Base-by-base conservation (phyloP, 2,888 invertebrate genomes). In the Acanthoscelides obtectus region DNA sequence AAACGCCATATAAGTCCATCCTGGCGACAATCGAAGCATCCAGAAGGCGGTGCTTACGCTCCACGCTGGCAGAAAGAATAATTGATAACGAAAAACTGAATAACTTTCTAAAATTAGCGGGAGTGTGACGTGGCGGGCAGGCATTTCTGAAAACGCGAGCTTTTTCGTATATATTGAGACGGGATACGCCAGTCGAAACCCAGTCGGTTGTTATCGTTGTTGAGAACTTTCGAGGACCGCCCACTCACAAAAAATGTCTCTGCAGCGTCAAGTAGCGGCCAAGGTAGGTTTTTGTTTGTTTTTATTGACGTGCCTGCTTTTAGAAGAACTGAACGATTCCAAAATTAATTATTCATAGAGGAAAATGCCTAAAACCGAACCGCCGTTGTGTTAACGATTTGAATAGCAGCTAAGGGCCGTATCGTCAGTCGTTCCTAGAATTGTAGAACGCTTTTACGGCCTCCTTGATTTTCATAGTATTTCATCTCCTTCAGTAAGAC, bases 181-280 rank as follows among this genome's bases (percentile, higher is more conserved):
- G 75, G 80, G 77, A 76, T 77, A 80, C 80, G 79, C 78, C 1
- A 45, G 17, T 12, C 45, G 6, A 17, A 17, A 45, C 45, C 17
- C 45, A 45, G 45, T 45, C 17, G 45, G 45, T 45, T 45, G 45
- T 45, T 45, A n/a, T n/a, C n/a, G 45, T 12, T 45, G 45, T 45
- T 17, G 45, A 45, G 45, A 45, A 45, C n/a, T n/a, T 25, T 45
- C 45, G 17, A 68, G 20, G 22, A n/a, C 8, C 6, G 68, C 75
- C 76, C 70, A 75, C 70, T 72, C 74, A 70, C 72, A 70, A 72
- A 67, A 87, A 85, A 95, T 95, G 95, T 94, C 95, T 92, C 90
- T 95, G 87, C 94, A 95, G 92, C 93, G 95, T 88, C 93, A 93
- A 91, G 94, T 95, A 88, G 93, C 93, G 86, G 92, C 92, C 86